Conservation (phyloP, 2,113 vertebrate genomes). For the Clupea harengus region DNA sequence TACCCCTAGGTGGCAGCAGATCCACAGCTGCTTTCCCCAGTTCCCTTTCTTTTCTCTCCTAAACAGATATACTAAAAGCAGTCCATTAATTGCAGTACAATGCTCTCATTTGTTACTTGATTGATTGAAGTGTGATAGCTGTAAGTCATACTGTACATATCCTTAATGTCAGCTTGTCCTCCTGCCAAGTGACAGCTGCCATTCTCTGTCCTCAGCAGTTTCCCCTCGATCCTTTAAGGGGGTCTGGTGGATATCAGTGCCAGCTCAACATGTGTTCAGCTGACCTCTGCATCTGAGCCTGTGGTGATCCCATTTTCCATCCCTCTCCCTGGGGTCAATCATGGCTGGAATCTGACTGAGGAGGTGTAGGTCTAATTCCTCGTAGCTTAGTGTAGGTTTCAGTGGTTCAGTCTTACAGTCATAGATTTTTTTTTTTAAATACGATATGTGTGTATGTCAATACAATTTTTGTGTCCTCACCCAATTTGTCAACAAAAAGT, state of each 20-base stretch:
- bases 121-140: background rate
- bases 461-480: no score
- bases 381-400: no score
- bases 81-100: background rate
- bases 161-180: background rate
- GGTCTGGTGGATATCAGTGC: background rate
- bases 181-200: conserved; percentile 7
- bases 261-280: background rate
- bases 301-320: background rate
- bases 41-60: background rate
- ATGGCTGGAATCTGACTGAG: background rate
- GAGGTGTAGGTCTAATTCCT: no score
- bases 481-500: no score
- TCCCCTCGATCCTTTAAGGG: background rate
- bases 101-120: background rate
- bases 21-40: background rate
- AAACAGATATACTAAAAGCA: background rate
- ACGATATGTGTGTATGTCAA: no score
- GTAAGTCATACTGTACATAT: background rate
- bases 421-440: no score
- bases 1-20: background rate
- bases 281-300: background rate
- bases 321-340: background rate
- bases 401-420: no score
- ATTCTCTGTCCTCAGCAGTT: background rate